Evolutionary conservation across 1,140 invertebrate species (phyloP), one percentile per base, ranked within the genome.

Genomic region (Drosophila kanapiae): DNA sequence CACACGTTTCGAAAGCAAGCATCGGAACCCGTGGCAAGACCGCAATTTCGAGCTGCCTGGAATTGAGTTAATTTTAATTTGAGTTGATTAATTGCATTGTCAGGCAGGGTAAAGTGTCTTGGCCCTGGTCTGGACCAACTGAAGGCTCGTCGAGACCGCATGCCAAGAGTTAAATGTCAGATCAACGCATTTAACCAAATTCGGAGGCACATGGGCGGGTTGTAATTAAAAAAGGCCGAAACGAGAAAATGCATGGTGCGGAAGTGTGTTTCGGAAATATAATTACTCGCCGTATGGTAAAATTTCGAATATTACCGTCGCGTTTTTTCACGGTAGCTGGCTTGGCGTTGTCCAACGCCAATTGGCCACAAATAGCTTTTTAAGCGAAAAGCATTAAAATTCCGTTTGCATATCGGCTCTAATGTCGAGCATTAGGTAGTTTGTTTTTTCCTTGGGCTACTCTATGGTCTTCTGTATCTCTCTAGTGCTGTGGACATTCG

Each of bases 61-160:
- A 83, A 85, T 84, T 80, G 72, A 91, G 70, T 91, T 80, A 75
- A 80, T 86, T 86, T 91, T 83, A 88, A 88, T 88, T 88, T 84
- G 11, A 54, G 65, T 63, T 91, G 86, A 91, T 91, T 91, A 91
- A 91, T 91, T 91, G 86, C 82, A 74, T 82, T 91, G 76, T 91
- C 86, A 78, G 77, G 51, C 48, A 29, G 60, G 61, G 62, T 64
- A 42, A 80, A 74, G 77, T 64, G 53, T 71, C 56, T 49, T 43
- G 35, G 29, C 23, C 27, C 51, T 16, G 40, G 13, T 16, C 31
- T 23, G 60, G 23, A 40, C 6, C 27, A 48, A 38, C 45, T 43
- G 71, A 14, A 48, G 49, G 43, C 38, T 29, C 5, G 40, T 58
- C 43, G 33, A 65, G 74, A 78, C 80, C 82, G 62, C 75, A 80